Percentiles rank a stretch among this genome's conserved stretches.
These are phyloP conservation scores for Pterois miles DNA, from an alignment of 2,797 vertebrate genomes.

Conservation along the genomic window DNA sequence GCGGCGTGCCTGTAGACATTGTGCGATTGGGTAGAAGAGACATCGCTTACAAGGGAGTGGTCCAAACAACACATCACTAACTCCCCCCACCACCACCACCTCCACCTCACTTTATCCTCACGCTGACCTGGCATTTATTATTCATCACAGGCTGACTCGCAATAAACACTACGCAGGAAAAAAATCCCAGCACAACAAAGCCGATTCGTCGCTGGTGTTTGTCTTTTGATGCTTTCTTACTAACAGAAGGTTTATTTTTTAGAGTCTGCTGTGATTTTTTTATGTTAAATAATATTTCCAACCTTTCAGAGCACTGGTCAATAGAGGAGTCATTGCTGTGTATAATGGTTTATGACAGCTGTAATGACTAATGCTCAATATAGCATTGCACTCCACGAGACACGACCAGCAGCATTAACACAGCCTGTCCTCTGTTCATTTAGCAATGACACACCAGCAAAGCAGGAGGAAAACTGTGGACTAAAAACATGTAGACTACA, in stretches of 20 bases:
- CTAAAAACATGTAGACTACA: neutral
- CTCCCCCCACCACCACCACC: too few species aligned
- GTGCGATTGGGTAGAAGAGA: conserved; percentile 28
- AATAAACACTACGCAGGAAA: conserved; percentile 27
- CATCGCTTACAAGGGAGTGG: conserved; percentile 42
- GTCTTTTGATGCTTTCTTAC: neutral
- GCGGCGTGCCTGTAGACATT: conserved; percentile 1
- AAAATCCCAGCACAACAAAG: conserved; percentile 27
- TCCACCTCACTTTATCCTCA: conserved; percentile 39
- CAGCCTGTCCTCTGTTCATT: conserved; percentile 12
- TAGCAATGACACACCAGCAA: neutral
- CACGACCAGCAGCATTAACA: conserved; percentile 30
- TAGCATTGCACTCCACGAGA: conserved; percentile 23
- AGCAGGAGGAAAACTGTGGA: neutral
- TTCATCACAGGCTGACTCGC: conserved; percentile 59
- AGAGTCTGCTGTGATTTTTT: neutral
- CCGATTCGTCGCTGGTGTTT: neutral
- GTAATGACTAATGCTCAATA: conserved; percentile 55
- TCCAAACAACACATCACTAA: conserved; percentile 38
- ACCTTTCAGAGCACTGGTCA: conserved; percentile 12
- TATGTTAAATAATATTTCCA: neutral
- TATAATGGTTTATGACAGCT: conserved; percentile 53
- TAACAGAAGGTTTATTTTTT: neutral
- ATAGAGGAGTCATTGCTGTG: conserved; percentile 24
- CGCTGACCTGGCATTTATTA: conserved; percentile 66